These are phyloP conservation scores for Helicolenus hilgendorfi DNA, from an alignment of 2,797 vertebrate species.

Conservation along the genomic window DNA sequence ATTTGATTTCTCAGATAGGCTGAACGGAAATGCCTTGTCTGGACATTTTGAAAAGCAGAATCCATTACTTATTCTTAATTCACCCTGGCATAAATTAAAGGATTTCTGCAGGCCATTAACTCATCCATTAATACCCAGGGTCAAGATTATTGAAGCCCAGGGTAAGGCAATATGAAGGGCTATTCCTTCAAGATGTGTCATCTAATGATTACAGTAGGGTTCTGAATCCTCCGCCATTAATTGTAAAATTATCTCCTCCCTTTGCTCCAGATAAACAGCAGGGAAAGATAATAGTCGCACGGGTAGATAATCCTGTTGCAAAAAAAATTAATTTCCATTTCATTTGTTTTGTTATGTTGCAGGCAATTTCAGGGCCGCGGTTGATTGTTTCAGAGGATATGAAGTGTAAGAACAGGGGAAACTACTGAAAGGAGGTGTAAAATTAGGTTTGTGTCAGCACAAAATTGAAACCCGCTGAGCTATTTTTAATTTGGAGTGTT, in stretches of 20 bases:
- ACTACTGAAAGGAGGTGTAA: conserved; percentile 84
- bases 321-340: conserved; percentile 90
- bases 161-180: conserved; percentile 90
- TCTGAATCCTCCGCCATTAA: conserved; percentile 87
- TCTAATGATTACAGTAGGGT: conserved; percentile 86
- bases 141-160: conserved; percentile 91
- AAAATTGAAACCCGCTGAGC: conserved; percentile 87
- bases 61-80: conserved; percentile 93
- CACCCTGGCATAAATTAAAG: conserved; percentile 92
- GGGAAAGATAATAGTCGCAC: conserved; percentile 85
- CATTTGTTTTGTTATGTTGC: conserved; percentile 90
- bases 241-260: conserved; percentile 89
- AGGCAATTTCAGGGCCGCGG: conserved; percentile 82
- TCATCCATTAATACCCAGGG: conserved; percentile 91
- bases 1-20: conserved; percentile 92
- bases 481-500: conserved; percentile 86
- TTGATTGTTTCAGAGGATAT: conserved; percentile 88
- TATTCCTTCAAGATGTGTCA: conserved; percentile 89
- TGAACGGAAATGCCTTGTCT: conserved; percentile 90
- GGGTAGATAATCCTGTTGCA: conserved; percentile 86
- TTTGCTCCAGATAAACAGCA: conserved; percentile 89
- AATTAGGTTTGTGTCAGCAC: conserved; percentile 88
- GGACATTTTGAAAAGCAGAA: conserved; percentile 91
- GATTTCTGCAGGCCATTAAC: conserved; percentile 92
- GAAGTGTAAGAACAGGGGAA: conserved; percentile 79